Evolutionary conservation across 2,113 vertebrate species (phyloP).

Genomic region (Tursiops truncatus): DNA sequence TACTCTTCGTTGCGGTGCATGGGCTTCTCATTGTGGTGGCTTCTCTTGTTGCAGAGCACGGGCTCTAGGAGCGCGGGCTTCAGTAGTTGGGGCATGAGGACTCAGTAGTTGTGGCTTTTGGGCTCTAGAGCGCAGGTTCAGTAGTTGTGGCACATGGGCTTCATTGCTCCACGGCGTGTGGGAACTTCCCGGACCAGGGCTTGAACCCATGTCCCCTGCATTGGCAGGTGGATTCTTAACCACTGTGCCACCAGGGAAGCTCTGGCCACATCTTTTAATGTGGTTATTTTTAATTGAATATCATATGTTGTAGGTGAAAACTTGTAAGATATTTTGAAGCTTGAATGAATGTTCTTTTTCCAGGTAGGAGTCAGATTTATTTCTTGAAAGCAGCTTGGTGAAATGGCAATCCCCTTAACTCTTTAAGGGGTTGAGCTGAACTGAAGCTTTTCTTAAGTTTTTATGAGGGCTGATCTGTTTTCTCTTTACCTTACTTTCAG

Average conservation of each 20-base stretch:
- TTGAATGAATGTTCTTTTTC: background rate
- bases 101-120: too few species aligned
- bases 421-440: background rate
- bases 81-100: too few species aligned
- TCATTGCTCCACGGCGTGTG: too few species aligned
- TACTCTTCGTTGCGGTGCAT: too few species aligned
- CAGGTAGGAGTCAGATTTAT: background rate
- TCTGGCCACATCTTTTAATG: background rate
- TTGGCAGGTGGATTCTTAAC: too few species aligned
- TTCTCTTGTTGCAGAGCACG: too few species aligned
- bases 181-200: too few species aligned
- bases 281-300: background rate
- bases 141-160: too few species aligned
- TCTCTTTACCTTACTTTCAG: background rate
- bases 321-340: background rate
- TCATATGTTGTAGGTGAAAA: background rate
- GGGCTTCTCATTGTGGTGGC: too few species aligned
- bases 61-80: rapidly evolving
- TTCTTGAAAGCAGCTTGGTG: background rate
- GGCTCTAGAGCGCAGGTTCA: too few species aligned
- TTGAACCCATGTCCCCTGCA: too few species aligned
- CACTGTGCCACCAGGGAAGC: too few species aligned
- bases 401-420: background rate
- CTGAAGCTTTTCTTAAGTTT: background rate
- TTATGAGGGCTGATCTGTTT: background rate